These are phyloP conservation scores for Porphyrio hochstetteri DNA, from an alignment of 2,113 vertebrate species.

Conservation along the genomic window DNA sequence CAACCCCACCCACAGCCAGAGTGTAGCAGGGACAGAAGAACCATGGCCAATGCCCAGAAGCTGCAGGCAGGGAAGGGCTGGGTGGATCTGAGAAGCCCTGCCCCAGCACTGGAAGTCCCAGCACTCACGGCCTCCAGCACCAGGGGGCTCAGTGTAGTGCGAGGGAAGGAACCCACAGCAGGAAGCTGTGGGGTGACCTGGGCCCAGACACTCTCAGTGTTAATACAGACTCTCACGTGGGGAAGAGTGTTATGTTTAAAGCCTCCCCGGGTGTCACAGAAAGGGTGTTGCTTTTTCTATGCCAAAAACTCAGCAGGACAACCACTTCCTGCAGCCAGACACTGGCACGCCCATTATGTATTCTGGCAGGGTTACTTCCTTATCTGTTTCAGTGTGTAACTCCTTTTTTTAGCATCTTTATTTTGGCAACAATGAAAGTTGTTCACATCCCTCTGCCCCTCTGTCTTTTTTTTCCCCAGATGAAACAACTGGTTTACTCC, in stretches of 20 bases:
- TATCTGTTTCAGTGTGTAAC: background rate
- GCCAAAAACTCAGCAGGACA: background rate
- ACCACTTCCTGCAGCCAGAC: constrained; percentile 34
- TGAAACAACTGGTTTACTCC: constrained; percentile 28
- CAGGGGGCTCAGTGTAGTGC: background rate
- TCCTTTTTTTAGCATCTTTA: background rate
- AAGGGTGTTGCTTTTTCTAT: constrained; percentile 3
- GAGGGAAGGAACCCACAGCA: background rate
- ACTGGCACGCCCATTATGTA: background rate
- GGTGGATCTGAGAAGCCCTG: background rate
- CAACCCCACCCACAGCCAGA: background rate
- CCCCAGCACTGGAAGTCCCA: background rate
- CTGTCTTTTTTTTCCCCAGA: background rate
- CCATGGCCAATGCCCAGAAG: background rate
- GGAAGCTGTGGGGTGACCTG: background rate
- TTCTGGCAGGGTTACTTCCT: constrained; percentile 23
- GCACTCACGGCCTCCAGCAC: background rate
- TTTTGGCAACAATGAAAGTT: background rate
- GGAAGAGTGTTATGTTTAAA: constrained; percentile 1
- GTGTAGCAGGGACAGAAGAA: background rate
- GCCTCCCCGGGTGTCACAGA: background rate
- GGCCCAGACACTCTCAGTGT: background rate
- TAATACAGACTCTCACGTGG: background rate
- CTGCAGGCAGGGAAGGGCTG: background rate
- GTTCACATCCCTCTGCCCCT: background rate